Evolutionary conservation across 2,113 vertebrate species (phyloP), one percentile per base, ranked within the genome.

Genomic region (Odontophorus gujanensis): DNA sequence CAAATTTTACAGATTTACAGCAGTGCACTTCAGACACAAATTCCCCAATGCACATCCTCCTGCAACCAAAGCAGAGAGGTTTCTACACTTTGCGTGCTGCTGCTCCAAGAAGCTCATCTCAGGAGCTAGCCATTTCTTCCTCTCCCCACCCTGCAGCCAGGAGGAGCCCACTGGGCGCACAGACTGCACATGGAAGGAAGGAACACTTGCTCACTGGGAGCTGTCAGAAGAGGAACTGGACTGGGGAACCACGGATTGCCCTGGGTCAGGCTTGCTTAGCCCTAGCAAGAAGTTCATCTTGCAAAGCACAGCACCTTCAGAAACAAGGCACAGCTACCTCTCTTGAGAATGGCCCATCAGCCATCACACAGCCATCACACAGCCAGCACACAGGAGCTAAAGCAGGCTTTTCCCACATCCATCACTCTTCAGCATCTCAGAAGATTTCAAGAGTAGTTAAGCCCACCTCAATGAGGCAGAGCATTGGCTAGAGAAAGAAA

Each of bases 201-300:
- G 19, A 72, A 9, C 9, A 13, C 50, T 38, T 26, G 9, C 30
- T 57, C 11, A 9, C 4, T 1, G 20, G 76, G 47, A 63, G 43
- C 47, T 61, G 62, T 21, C 3, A 0, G 16, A 3, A 20, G 42
- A 66, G 48, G 43, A 68, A 48, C 42, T 71, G 42, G 47, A 32
- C 78, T 66, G 43, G 48, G 51, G 0, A 0, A 55, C 13, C 0
- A 9, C 68, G 36, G 25, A 58, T 0, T 36, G 34, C 30, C 17
- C 14, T 0, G 36, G 78, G n/a, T 2, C 1, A 38, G 9, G 42
- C 21, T 17, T 18, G 11, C 20, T 17, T 15, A 48, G 38, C 1
- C 0, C 19, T 12, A 18, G 34, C 0, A 1, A 72, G 53, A 63
- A 90, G 69, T 32, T n/a, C 3, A 4, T 10, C 53, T 24, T 19